Conservation (phyloP, 2,888 invertebrate species). For the Bugula neritina region DNA sequence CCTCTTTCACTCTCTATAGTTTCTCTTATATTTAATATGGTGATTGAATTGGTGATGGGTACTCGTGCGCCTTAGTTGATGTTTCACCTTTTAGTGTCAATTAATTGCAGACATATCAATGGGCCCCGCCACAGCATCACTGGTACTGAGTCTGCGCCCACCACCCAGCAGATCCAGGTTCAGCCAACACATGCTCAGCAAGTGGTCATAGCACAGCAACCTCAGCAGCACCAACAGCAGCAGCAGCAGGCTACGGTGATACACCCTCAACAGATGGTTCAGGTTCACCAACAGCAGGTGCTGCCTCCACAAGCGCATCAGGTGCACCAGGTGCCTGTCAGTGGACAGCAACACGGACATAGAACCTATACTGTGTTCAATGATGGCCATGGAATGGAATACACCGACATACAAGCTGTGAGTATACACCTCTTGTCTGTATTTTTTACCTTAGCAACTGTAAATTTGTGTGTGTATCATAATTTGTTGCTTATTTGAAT, state of each 20-base stretch:
- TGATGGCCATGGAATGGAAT: constrained; percentile 25
- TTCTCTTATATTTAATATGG: too few species aligned
- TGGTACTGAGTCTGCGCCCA: neutral
- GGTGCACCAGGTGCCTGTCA: neutral
- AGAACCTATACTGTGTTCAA: constrained; percentile 26
- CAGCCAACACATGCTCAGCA: constrained; percentile 25
- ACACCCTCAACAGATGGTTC: constrained; percentile 25
- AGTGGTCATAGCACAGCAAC: constrained; percentile 14
- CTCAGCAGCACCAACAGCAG: constrained; percentile 11
- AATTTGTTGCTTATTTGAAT: neutral
- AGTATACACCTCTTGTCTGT: neutral
- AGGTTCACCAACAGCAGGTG: constrained; percentile 19
- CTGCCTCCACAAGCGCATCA: constrained; percentile 16
- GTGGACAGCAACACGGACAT: constrained; percentile 8
- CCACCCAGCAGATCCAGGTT: neutral
- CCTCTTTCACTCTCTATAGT: too few species aligned
- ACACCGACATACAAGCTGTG: constrained; percentile 21
- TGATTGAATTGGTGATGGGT: too few species aligned
- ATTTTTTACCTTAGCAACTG: neutral
- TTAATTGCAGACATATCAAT: constrained; percentile 14
- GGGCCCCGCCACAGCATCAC: constrained; percentile 10
- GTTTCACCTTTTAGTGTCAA: too few species aligned
- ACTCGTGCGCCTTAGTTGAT: too few species aligned
- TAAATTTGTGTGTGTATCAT: neutral
- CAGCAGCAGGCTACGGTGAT: constrained; percentile 23